phyloP scores from a whole-genome alignment of 2,888 invertebrate species.

The Dolomedes plantarius region DNA sequence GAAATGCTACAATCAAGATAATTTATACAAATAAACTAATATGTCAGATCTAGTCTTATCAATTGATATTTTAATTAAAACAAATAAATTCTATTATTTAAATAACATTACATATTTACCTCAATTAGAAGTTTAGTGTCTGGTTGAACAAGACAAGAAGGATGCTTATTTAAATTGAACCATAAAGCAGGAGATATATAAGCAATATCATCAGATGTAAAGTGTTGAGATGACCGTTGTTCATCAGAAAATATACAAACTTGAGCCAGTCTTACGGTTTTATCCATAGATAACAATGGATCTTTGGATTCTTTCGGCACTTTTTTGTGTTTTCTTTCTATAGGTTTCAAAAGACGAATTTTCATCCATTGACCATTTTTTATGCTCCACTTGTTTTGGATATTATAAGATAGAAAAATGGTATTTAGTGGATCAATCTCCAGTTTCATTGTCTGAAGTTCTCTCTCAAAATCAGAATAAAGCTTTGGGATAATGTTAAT shows the following conservation, averaged over 20 bases:
- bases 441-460: conserved; percentile 14
- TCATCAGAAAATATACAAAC: conserved; percentile 39
- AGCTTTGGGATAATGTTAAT: conserved; percentile 41
- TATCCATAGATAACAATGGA: background rate
- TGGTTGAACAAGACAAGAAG: conserved; percentile 70
- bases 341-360: conserved; percentile 39
- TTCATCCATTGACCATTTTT: conserved; percentile 59
- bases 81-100: too few relatives aligned
- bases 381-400: conserved; percentile 28
- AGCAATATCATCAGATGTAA: conserved; percentile 53
- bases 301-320: background rate
- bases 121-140: conserved; percentile 64
- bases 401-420: conserved; percentile 46
- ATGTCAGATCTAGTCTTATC: too few relatives aligned
- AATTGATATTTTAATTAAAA: too few relatives aligned
- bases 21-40: too few relatives aligned
- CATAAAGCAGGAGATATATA: conserved; percentile 73
- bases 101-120: too few relatives aligned
- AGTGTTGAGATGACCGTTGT: conserved; percentile 31
- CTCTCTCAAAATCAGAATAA: conserved; percentile 34
- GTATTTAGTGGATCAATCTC: conserved; percentile 61
- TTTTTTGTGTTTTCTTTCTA: conserved; percentile 22
- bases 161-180: conserved; percentile 73
- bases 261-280: conserved; percentile 33
- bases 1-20: too few relatives aligned